Percentiles rank a stretch among this genome's conserved stretches.
These are phyloP conservation scores for Propsilocerus akamusi DNA, from an alignment of 1,140 invertebrate genomes.

Conservation along the genomic window DNA sequence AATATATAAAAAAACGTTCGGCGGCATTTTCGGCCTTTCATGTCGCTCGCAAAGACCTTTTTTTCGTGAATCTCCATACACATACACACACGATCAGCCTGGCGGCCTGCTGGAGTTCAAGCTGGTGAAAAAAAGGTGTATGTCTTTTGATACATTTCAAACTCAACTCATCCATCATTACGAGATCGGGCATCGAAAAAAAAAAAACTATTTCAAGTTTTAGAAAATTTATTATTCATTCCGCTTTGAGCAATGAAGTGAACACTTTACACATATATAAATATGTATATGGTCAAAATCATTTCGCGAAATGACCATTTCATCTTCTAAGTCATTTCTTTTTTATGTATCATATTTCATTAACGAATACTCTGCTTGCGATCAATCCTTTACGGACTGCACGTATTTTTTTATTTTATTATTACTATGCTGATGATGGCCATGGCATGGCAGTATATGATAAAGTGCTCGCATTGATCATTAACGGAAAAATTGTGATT, in stretches of 20 bases:
- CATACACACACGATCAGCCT: no score
- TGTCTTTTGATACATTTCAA: slow-evolving; percentile 1
- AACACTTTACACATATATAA: not conserved
- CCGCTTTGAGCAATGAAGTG: not conserved
- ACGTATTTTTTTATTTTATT: no score
- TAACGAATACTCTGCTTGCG: not conserved
- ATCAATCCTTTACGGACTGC: no score
- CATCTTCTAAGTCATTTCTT: not conserved
- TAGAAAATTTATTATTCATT: not conserved
- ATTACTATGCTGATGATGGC: no score
- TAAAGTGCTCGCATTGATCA: not conserved
- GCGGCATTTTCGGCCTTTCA: not conserved
- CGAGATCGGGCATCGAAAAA: no score
- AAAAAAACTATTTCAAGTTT: not conserved
- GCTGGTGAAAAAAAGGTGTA: not conserved
- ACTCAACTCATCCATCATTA: slow-evolving; percentile 3
- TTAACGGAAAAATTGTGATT: slow-evolving; percentile 2
- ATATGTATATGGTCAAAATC: not conserved
- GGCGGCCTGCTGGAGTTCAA: no score
- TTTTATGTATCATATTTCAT: slow-evolving; percentile 1
- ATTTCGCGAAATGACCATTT: not conserved
- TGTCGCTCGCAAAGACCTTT: not conserved
- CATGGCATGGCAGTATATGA: no score
- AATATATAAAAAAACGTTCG: no score
- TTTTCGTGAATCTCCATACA: no score